A percentile compares a stretch with the other conserved stretches of the same genome.
Conservation (phyloP, 2,888 invertebrate genomes). For the Schizotus pectinicornis region DNA sequence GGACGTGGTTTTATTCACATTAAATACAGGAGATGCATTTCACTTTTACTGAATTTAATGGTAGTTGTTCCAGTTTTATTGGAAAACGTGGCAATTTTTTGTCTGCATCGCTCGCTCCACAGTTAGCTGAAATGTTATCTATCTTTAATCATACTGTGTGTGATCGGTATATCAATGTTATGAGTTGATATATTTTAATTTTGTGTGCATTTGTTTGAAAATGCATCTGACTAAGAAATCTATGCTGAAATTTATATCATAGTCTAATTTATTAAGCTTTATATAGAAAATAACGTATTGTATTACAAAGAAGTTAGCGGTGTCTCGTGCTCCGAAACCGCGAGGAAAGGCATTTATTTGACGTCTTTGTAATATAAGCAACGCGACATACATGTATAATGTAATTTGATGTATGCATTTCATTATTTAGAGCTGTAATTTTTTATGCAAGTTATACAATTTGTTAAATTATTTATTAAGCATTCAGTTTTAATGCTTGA, state of each 20-base stretch:
- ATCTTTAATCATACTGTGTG: conserved; percentile 61
- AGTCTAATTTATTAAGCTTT: conserved; percentile 32
- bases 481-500: conserved; percentile 9
- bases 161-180: conserved; percentile 61
- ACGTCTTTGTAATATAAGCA: conserved; percentile 30
- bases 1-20: conserved; percentile 44
- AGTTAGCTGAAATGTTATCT: conserved; percentile 46
- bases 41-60: conserved; percentile 46
- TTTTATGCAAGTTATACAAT: conserved; percentile 12
- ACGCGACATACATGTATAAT: conserved; percentile 25
- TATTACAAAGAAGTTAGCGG: conserved; percentile 25
- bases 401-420: conserved; percentile 25
- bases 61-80: conserved; percentile 60
- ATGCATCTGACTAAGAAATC: conserved; percentile 49
- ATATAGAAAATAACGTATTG: conserved; percentile 23
- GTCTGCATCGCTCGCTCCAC: conserved; percentile 27
- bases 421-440: conserved; percentile 26
- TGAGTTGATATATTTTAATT: conserved; percentile 56
- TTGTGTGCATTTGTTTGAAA: conserved; percentile 60
- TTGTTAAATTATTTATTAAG: conserved; percentile 9
- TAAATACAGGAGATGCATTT: conserved; percentile 49
- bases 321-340: neutral
- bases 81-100: conserved; percentile 44
- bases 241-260: conserved; percentile 21
- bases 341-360: conserved; percentile 19